Base-by-base conservation (phyloP, 2,888 invertebrate genomes). In the Alloplasta piceator region DNA sequence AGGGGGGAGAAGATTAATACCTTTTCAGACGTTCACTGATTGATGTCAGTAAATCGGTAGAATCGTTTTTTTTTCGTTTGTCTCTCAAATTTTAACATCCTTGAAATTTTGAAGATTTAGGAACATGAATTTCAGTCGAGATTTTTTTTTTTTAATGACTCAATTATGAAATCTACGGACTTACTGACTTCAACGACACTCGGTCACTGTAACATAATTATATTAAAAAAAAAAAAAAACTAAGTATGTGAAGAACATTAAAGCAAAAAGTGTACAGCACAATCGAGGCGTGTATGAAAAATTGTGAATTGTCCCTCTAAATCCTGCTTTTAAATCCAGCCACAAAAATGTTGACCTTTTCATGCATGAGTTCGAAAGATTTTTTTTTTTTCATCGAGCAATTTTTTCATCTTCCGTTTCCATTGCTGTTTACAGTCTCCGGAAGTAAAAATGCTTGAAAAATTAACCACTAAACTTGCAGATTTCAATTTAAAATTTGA, bases 1-100 rank as follows among this genome's bases (percentile, higher is more conserved):
- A 1, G 0, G 6, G 9, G 0, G 6, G 60, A 1, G 41, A 26
- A 60, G 26, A 3, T 26, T 26, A 26, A 16, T 56, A 78, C 78
- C 82, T 84, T 87, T 88, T 88, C 86, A 88, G 87, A 87, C 87
- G 83, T 87, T 88, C 87, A 87, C 88, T 87, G 88, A 87, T 87
- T 85, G 86, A 85, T 86, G 87, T 86, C 87, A 86, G 87, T 88
- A 88, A 85, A 86, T 83, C 60, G 60, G 81, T 78, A 55, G 66
- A 74, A 68, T 70, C 74, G 66, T 9, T 77, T 56, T 77, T 55
- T 55, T 48, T 76, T 63, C 41, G 66, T 58, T 38, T 60, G 63
- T 61, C 6, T 39, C 56, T 78, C 43, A 10, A 38, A 43, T 39
- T 55, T 79, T 73, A n/a, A 26, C 56, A 48, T 50, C 39, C 82